Evolutionary conservation across 2,113 vertebrate species (phyloP).

Genomic region (Callocephalon fimbriatum): DNA sequence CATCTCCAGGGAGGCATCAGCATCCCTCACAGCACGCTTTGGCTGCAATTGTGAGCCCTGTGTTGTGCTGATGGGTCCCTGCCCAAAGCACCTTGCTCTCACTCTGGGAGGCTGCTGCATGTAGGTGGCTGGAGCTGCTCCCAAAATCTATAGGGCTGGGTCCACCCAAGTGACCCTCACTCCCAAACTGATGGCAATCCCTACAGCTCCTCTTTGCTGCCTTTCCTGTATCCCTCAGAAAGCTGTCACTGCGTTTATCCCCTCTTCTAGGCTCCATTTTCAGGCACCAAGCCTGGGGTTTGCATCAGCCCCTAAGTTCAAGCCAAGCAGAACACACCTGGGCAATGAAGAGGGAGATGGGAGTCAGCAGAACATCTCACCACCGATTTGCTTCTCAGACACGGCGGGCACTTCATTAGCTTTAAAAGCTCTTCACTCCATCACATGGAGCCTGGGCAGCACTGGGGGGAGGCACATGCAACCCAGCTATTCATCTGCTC

Average conservation of each 20-base stretch:
- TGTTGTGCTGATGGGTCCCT: not conserved
- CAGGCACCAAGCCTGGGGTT: not conserved
- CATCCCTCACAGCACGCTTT: not conserved
- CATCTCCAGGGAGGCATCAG: not conserved
- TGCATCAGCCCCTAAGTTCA: not conserved
- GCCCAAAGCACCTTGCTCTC: accelerated
- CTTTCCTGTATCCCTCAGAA: not conserved
- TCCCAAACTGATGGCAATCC: not conserved
- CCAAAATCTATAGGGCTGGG: not conserved
- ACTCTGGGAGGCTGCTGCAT: not conserved
- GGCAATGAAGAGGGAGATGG: not conserved
- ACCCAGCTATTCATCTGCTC: not conserved
- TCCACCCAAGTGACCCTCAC: not conserved
- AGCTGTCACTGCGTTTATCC: accelerated
- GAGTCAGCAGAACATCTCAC: not conserved
- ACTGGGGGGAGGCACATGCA: not conserved
- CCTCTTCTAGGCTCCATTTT: not conserved
- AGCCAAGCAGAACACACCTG: not conserved
- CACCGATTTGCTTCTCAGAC: conserved; percentile 38
- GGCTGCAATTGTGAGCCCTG: not conserved
- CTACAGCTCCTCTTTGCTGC: not conserved
- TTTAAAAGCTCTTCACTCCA: conserved; percentile 27
- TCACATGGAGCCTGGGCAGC: not conserved
- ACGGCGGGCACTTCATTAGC: conserved; percentile 29
- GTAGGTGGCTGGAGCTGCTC: not conserved